Evolutionary conservation across 2,113 vertebrate genomes (phyloP).

Genomic region (Istiophorus platypterus): DNA sequence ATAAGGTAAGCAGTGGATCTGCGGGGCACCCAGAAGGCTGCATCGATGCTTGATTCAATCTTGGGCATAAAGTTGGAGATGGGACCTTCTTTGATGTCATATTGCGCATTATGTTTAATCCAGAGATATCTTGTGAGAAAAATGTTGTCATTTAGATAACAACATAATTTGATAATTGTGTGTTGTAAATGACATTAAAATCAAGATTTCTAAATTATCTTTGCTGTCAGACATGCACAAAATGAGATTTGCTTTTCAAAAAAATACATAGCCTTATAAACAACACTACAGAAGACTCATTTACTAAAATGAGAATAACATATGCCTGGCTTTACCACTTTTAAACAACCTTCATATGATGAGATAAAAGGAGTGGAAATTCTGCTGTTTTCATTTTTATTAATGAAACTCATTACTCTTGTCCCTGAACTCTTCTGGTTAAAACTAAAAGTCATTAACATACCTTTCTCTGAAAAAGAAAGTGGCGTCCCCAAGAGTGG

Average conservation of each 20-base stretch:
- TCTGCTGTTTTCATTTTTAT: too few relatives aligned
- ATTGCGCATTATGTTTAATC: conserved; percentile 82
- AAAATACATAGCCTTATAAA: too few relatives aligned
- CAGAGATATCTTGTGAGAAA: conserved; percentile 79
- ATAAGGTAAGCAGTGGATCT: conserved; percentile 82
- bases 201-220: background rate
- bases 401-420: background rate
- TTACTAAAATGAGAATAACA: background rate
- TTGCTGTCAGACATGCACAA: background rate
- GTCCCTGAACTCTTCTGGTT: background rate
- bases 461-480: conserved; percentile 84
- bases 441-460: background rate
- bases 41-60: conserved; percentile 81
- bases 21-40: conserved; percentile 82
- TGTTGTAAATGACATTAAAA: background rate
- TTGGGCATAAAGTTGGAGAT: conserved; percentile 84
- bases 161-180: background rate
- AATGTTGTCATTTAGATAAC: background rate
- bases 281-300: too few relatives aligned
- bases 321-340: background rate
- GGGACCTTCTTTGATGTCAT: conserved; percentile 82
- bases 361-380: background rate
- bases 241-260: too few relatives aligned
- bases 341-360: background rate
- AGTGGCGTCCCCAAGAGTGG: conserved; percentile 76